A percentile compares a stretch with the other conserved stretches of the same genome.
Evolutionary conservation across 2,888 invertebrate genomes (phyloP).

Genomic region (Drosophila mettleri): DNA sequence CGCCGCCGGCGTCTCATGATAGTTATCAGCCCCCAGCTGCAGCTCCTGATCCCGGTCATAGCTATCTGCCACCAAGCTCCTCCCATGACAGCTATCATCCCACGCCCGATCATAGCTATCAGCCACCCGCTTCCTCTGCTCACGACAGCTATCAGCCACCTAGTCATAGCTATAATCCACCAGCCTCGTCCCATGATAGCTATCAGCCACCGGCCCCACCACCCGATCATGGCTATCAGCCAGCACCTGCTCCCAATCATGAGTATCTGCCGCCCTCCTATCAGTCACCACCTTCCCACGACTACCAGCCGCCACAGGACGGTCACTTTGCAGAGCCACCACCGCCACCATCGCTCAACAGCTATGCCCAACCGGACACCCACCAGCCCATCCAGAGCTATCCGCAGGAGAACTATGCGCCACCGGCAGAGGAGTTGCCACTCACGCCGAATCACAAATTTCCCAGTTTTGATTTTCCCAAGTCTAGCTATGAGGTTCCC

Average conservation of each 20-base stretch:
- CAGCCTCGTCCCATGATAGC: conserved; percentile 21
- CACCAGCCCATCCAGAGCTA: conserved; percentile 37
- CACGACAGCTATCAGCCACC: conserved; percentile 26
- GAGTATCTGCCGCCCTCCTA: conserved; percentile 17
- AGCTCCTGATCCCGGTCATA: neutral
- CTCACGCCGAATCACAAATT: conserved; percentile 79
- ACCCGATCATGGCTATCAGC: conserved; percentile 7
- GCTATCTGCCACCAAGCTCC: conserved; percentile 1
- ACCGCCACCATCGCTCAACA: conserved; percentile 13
- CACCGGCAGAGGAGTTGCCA: conserved; percentile 80
- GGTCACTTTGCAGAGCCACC: conserved; percentile 16
- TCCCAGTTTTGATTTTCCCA: conserved; percentile 82
- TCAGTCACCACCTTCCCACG: conserved; percentile 8
- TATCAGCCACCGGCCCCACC: neutral
- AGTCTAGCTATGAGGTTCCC: conserved; percentile 85
- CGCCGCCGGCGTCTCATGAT: conserved; percentile 2
- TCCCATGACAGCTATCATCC: conserved; percentile 3
- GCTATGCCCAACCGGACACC: conserved; percentile 43
- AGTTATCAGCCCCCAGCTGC: conserved; percentile 22
- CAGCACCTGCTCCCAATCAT: conserved; percentile 18
- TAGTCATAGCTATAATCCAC: conserved; percentile 6
- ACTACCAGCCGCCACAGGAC: conserved; percentile 5
- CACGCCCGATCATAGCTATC: conserved; percentile 32
- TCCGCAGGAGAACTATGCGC: conserved; percentile 67
- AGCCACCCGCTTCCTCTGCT: conserved; percentile 20